Evolutionary conservation across 2,888 invertebrate species (phyloP).

Genomic region (Branchipolynoe longqiensis): DNA sequence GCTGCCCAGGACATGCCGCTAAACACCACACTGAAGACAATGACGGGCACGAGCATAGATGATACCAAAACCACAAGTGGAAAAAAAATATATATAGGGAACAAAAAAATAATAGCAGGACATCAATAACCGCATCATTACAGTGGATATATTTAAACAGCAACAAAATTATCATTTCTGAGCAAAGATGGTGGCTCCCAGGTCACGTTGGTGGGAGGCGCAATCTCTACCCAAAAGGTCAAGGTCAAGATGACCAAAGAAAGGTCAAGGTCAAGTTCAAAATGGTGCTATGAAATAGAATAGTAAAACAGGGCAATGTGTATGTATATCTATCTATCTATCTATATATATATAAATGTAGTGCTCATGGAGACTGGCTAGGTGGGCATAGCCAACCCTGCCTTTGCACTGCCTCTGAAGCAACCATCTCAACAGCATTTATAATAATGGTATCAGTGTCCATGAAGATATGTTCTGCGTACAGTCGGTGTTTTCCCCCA

Average conservation of each 20-base stretch:
- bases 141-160: conserved; percentile 35
- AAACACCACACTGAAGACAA: conserved; percentile 47
- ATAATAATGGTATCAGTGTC: conserved; percentile 34
- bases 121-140: conserved; percentile 44
- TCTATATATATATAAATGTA: not conserved
- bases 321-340: conserved; percentile 37
- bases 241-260: too few relatives aligned
- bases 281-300: conserved; percentile 45
- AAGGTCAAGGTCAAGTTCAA: conserved; percentile 46
- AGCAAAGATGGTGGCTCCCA: conserved; percentile 22
- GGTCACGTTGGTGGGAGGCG: not conserved
- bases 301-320: conserved; percentile 1
- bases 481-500: conserved; percentile 56
- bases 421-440: too few relatives aligned
- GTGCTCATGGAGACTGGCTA: too few relatives aligned
- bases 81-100: too few relatives aligned
- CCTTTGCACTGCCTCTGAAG: too few relatives aligned
- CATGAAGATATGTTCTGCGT: conserved; percentile 46
- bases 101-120: too few relatives aligned
- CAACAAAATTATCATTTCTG: conserved; percentile 41
- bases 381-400: too few relatives aligned
- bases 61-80: conserved; percentile 53
- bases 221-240: conserved; percentile 48
- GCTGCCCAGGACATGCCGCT: conserved; percentile 42
- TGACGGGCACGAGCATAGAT: conserved; percentile 24